Percentiles rank a stretch among this genome's conserved stretches.
Conservation (phyloP, 1,140 invertebrate genomes). For the Drosophila ficusphila region DNA sequence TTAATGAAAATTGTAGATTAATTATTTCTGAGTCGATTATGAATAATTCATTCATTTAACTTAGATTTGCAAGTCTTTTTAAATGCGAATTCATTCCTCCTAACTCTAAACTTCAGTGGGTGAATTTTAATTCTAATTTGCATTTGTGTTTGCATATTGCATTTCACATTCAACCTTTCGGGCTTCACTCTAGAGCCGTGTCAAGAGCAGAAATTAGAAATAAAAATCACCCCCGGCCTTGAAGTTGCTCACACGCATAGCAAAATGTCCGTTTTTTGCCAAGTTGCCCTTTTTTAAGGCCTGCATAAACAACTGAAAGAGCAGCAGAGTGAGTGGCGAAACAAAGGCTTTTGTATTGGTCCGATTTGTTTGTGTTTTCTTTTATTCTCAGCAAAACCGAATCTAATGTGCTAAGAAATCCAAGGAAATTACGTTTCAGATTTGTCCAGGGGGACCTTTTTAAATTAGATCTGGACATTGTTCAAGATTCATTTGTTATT, state of each 20-base stretch:
- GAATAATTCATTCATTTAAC: not conserved
- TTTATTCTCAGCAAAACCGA: not conserved
- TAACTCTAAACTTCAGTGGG: not conserved
- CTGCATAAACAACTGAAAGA: not conserved
- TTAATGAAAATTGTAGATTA: not conserved
- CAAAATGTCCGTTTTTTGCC: slow-evolving; percentile 10
- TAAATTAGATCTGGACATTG: not conserved
- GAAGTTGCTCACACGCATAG: slow-evolving; percentile 31
- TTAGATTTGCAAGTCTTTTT: not conserved
- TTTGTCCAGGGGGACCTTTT: not conserved
- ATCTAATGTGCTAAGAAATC: not conserved
- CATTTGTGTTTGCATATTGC: slow-evolving; percentile 18
- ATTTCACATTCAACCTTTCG: slow-evolving; percentile 22
- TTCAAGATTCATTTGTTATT: not conserved
- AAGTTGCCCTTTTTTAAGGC: slow-evolving; percentile 34
- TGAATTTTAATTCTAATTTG: slow-evolving; percentile 28
- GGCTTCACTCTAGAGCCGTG: not conserved
- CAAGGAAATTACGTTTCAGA: not conserved
- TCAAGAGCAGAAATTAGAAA: slow-evolving; percentile 10
- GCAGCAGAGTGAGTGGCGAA: not conserved
- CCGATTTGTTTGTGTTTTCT: not conserved
- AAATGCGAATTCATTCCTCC: not conserved
- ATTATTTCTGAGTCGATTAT: not conserved
- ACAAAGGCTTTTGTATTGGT: slow-evolving; percentile 8
- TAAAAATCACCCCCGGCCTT: slow-evolving; percentile 17